phyloP scores from a whole-genome alignment of 2,888 invertebrate genomes.

The Shargacucullia verbasci region DNA sequence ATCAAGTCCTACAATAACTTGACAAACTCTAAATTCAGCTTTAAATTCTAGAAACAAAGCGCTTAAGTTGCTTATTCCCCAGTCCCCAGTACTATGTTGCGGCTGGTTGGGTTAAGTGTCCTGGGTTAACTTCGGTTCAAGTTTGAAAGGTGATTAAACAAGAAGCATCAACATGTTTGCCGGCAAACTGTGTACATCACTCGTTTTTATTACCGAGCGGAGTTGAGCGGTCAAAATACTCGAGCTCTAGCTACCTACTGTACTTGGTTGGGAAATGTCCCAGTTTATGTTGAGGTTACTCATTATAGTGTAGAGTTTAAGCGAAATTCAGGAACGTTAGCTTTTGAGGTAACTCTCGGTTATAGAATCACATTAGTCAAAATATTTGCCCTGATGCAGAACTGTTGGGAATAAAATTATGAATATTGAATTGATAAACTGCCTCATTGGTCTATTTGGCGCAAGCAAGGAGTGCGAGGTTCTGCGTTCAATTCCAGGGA shows the following conservation, averaged over 20 bases:
- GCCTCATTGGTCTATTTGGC: too few relatives aligned
- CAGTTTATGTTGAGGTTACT: constrained; percentile 27
- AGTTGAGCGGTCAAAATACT: constrained; percentile 36
- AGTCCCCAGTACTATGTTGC: constrained; percentile 42
- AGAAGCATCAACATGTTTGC: constrained; percentile 55
- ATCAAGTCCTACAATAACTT: constrained; percentile 42
- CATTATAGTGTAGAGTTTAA: not conserved
- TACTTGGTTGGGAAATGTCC: constrained; percentile 10
- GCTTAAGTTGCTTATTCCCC: constrained; percentile 50
- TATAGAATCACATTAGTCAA: too few relatives aligned
- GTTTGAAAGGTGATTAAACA: constrained; percentile 60
- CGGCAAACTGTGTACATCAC: constrained; percentile 44
- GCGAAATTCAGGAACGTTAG: constrained; percentile 2
- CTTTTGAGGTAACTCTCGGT: not conserved
- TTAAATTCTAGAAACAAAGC: constrained; percentile 56
- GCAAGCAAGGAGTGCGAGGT: too few relatives aligned
- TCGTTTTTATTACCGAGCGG: constrained; percentile 48
- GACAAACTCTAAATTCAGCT: constrained; percentile 52
- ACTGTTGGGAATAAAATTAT: too few relatives aligned
- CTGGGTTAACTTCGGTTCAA: constrained; percentile 45
- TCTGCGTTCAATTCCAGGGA: too few relatives aligned
- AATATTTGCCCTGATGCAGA: too few relatives aligned
- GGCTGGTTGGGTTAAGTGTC: constrained; percentile 53
- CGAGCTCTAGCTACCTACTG: constrained; percentile 4
- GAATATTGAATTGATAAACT: too few relatives aligned